Evolutionary conservation across 2,113 vertebrate genomes (phyloP), one percentile per base, ranked within the genome.

Genomic region (Brachyhypopomus gauderio): DNA sequence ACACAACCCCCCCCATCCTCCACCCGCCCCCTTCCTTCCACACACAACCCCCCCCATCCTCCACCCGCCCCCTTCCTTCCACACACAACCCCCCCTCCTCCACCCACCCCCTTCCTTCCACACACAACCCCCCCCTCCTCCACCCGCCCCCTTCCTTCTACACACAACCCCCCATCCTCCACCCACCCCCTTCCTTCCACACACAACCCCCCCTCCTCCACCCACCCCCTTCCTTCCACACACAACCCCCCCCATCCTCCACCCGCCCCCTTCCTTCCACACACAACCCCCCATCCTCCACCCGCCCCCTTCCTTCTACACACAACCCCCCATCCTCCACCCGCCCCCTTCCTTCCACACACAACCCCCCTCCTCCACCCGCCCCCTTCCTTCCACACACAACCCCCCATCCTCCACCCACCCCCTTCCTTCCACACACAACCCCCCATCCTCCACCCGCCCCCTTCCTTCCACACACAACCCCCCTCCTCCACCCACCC

Each of bases 21-120:
- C 34, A 52, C 45, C 48, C 34, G 20, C 52, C 25, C 4, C 79
- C 25, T 25, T 41, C 59, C 4, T 25, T 16, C 58, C 25, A 9
- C 62, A 77, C 20, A 11, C 25, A n/a, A 17, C n/a, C 14, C 67
- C 67, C 78, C 58, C 38, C 72, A 14, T 19, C 71, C 30, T 64
- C 19, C 34, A 52, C 45, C 48, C 34, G 20, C 52, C 25, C 4
- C 79, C 25, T 25, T 41, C 59, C 4, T 25, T 16, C 58, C 25
- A 9, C 62, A 77, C 20, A 11, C 25, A n/a, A 17, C 14, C 67
- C 67, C 78, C 58, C 38, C 72, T 19, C 71, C 30, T 64, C 19
- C 34, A 52, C 45, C 48, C 34, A 12, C 52, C 25, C 4, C 79
- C 25, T 25, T 41, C 59, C 4, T 25, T 16, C 58, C 25, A 9